phyloP scores from a whole-genome alignment of 2,113 vertebrate genomes.

The Odobenus rosmarus region DNA sequence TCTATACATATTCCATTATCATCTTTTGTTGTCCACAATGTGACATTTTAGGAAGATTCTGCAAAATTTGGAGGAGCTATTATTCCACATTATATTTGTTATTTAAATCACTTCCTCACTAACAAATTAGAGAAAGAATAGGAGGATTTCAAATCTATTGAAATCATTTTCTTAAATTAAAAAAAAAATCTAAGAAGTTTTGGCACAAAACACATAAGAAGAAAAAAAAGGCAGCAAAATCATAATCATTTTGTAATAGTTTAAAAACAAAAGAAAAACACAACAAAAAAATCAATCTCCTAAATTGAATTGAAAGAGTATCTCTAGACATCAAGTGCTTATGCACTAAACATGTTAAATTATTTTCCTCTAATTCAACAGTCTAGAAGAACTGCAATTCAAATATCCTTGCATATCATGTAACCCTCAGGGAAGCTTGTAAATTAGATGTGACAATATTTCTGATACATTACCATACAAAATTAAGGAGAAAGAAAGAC shows the following conservation, averaged over 20 bases:
- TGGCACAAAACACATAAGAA: slow-evolving; percentile 66
- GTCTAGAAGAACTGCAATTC: slow-evolving; percentile 70
- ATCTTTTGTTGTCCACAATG: slow-evolving; percentile 60
- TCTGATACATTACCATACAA: slow-evolving; percentile 57
- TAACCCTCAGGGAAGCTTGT: slow-evolving; percentile 67
- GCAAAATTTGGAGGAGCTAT: slow-evolving; percentile 40
- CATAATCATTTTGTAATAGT: slow-evolving; percentile 56
- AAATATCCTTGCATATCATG: slow-evolving; percentile 61
- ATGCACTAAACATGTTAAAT: slow-evolving; percentile 73
- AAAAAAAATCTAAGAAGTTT: slow-evolving; percentile 53
- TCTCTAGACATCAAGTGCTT: slow-evolving; percentile 78
- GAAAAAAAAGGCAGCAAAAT: slow-evolving; percentile 50
- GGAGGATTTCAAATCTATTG: slow-evolving; percentile 1
- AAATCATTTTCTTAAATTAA: slow-evolving; percentile 61
- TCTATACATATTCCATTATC: slow-evolving; percentile 54
- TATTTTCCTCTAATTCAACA: slow-evolving; percentile 71
- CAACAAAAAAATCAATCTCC: slow-evolving; percentile 30
- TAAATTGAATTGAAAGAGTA: slow-evolving; percentile 76
- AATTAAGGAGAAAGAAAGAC: slow-evolving; percentile 50
- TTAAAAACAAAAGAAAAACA: slow-evolving; percentile 56
- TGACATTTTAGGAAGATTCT: slow-evolving; percentile 64
- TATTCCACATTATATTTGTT: slow-evolving; percentile 45
- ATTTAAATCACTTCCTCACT: slow-evolving; percentile 11
- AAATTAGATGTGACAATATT: slow-evolving; percentile 67
- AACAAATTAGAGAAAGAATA: slow-evolving; percentile 53